phyloP scores from a whole-genome alignment of 92 coral and sea anemone species.

The Zoanthus sansibaricus region DNA sequence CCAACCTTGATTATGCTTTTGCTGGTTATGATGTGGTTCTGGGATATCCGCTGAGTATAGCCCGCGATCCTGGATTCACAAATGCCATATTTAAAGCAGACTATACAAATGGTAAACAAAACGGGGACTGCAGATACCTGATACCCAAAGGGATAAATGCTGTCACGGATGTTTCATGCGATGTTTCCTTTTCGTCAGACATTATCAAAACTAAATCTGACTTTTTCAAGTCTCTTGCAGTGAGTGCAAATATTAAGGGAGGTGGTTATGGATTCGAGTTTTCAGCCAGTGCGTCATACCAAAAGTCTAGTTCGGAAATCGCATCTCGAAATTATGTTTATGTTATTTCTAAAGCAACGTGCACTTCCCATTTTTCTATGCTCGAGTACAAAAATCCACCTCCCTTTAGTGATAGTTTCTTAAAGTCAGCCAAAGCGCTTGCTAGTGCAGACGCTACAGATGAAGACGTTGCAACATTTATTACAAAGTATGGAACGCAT shows the following conservation, averaged over 20 bases:
- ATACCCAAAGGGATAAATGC: conserved; percentile 35
- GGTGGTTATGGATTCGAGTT: conserved; percentile 56
- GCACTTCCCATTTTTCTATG: conserved; percentile 14
- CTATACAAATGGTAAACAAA: too few relatives aligned
- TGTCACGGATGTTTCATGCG: conserved; percentile 27
- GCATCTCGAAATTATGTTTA: conserved; percentile 58
- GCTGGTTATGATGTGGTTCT: conserved; percentile 12
- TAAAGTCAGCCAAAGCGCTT: background rate
- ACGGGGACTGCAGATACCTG: background rate
- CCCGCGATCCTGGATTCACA: too few relatives aligned
- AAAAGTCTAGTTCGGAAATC: conserved; percentile 54
- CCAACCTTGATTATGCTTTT: conserved; percentile 32
- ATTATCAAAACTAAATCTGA: too few relatives aligned
- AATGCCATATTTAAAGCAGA: too few relatives aligned
- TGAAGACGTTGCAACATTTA: conserved; percentile 38
- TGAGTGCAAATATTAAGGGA: conserved; percentile 11
- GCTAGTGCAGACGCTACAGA: conserved; percentile 20
- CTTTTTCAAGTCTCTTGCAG: too few relatives aligned
- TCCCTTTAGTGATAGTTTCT: background rate
- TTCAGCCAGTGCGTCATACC: conserved; percentile 55
- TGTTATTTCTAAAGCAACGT: conserved; percentile 44
- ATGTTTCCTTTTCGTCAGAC: too few relatives aligned
- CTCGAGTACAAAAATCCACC: conserved; percentile 42
- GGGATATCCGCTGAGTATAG: conserved; percentile 10
- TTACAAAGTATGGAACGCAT: background rate